Evolutionary conservation across 2,797 vertebrate genomes (phyloP).

Genomic region (Natrix natrix): DNA sequence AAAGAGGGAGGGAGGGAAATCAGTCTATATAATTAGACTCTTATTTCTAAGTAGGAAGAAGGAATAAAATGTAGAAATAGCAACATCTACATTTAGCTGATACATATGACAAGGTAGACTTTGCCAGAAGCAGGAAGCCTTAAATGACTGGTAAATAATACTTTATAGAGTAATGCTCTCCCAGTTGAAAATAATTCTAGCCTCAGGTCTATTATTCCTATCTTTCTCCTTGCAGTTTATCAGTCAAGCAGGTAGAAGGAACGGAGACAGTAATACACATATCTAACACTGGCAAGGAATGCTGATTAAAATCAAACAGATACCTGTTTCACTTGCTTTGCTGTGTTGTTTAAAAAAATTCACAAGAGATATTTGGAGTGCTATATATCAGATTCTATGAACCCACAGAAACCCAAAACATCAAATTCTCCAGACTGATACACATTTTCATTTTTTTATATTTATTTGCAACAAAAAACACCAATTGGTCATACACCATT

Average conservation of each 20-base stretch:
- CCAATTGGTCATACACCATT: background rate
- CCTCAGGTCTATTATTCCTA: background rate
- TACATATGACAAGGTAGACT: background rate
- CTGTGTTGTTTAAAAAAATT: background rate
- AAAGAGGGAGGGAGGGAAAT: rapidly evolving
- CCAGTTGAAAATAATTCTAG: background rate
- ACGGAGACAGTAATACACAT: background rate
- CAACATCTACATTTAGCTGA: background rate
- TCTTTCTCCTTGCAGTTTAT: background rate
- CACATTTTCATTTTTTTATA: rapidly evolving
- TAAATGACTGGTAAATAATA: background rate
- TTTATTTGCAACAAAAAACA: background rate
- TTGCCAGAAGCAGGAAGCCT: background rate
- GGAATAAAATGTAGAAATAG: background rate
- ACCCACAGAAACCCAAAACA: background rate
- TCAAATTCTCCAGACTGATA: background rate
- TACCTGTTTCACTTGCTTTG: background rate
- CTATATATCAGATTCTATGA: background rate
- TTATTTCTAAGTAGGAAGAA: background rate
- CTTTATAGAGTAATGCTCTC: background rate
- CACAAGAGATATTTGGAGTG: background rate
- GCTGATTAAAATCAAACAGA: background rate
- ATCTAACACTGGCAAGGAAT: background rate
- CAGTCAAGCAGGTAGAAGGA: background rate
- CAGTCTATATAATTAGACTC: background rate